Percentiles rank a stretch among this genome's conserved stretches.
phyloP scores from a whole-genome alignment of 2,888 invertebrate species.

The Macrosiphum euphorbiae region DNA sequence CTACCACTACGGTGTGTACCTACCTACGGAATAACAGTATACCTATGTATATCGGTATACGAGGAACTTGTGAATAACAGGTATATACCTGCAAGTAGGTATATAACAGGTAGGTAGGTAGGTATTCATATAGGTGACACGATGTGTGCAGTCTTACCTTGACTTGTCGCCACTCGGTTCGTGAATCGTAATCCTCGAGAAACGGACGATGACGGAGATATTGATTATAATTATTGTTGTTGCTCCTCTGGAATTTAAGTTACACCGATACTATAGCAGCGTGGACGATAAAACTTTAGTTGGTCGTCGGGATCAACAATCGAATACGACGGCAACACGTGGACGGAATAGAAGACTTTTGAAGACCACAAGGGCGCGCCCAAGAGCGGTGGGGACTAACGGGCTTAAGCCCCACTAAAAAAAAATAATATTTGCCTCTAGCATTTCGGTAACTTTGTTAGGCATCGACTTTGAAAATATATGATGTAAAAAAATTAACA shows the following conservation, averaged over 20 bases:
- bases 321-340: neutral
- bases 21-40: neutral
- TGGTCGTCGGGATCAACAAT: neutral
- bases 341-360: neutral
- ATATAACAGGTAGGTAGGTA: too few species aligned
- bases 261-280: too few species aligned
- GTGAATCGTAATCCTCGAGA: neutral
- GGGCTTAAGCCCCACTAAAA: too few species aligned
- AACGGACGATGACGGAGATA: neutral
- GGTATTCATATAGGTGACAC: neutral
- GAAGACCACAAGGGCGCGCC: too few species aligned
- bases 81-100: too few species aligned
- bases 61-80: neutral
- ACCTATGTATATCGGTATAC: neutral
- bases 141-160: neutral
- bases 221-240: neutral
- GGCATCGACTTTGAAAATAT: too few species aligned
- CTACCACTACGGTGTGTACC: neutral
- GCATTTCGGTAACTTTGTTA: too few species aligned
- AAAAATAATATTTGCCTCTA: too few species aligned
- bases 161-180: neutral
- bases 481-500: too few species aligned
- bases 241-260: neutral
- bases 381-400: too few species aligned
- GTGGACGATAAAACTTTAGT: neutral